Conservation (phyloP, 2,797 vertebrate genomes). For the Carcharodon carcharias region DNA sequence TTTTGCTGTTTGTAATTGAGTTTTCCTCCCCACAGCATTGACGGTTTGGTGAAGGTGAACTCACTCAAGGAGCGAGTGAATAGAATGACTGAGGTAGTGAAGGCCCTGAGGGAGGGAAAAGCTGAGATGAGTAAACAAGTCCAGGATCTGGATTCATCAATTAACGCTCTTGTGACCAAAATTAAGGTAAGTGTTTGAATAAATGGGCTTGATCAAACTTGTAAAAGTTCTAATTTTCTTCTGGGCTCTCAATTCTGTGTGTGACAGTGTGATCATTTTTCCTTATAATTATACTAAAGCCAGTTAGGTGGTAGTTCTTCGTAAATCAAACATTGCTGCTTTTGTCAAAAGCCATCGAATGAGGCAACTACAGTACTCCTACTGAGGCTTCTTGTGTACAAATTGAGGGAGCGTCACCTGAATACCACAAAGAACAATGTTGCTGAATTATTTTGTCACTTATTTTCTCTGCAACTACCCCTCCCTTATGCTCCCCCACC, state of each 20-base stretch:
- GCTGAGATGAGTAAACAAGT: slow-evolving; percentile 79
- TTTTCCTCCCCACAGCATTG: slow-evolving; percentile 61
- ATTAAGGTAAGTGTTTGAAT: slow-evolving; percentile 73
- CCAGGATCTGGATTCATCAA: slow-evolving; percentile 72
- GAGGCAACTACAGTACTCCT: neutral
- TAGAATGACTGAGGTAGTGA: slow-evolving; percentile 82
- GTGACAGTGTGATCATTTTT: neutral
- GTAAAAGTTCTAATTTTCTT: neutral
- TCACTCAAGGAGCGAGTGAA: slow-evolving; percentile 75
- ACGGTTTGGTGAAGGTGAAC: slow-evolving; percentile 79
- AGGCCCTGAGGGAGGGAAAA: slow-evolving; percentile 81
- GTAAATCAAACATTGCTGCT: neutral
- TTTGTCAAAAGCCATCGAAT: neutral
- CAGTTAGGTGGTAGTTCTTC: neutral
- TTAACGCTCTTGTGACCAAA: slow-evolving; percentile 68
- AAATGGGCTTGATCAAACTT: neutral
- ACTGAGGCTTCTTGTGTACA: neutral
- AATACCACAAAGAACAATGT: neutral
- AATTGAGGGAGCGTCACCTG: too few species aligned
- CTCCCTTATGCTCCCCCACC: too few species aligned
- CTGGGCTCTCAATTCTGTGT: neutral
- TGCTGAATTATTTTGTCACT: neutral
- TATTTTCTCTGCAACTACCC: neutral
- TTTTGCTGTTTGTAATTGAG: neutral
- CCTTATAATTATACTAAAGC: neutral